Evolutionary conservation across 2,888 invertebrate genomes (phyloP), one percentile per base, ranked within the genome.

Genomic region (Troilus luridus): DNA sequence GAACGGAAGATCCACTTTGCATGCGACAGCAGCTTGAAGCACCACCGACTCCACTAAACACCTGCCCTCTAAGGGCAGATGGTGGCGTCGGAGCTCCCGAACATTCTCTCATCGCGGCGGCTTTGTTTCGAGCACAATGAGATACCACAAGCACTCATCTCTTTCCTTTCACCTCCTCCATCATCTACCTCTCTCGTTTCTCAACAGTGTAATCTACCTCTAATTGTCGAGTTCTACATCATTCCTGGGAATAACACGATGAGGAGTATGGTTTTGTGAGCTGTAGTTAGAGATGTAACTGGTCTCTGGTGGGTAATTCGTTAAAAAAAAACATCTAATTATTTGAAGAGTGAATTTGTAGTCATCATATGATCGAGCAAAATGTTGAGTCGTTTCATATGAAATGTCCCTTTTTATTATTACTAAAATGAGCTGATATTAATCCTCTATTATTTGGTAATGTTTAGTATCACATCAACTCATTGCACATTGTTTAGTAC

Each of bases 51-150:
- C 72, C 27, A 27, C 27, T 8, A 41, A 77, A 77, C 72, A 77
- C 72, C 72, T 77, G 72, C 72, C 19, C 8, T 7, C 0, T 0
- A 7, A 8, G 17, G 72, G 41, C 72, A 77, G 27, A 41, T 77
- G 72, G 72, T 77, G 14, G 19, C 72, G 17, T 77, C 72, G 27
- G 72, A 77, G 41, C 72, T 7, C 72, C 72, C 72, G 19, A 77
- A 77, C 72, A 77, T 77, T 77, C 72, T 77, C 72, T 77, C 72
- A 77, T 77, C 72, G 72, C 72, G 27, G 0, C 8, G 72, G 14
- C 72, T 77, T 77, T 77, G 72, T 77, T 77, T 77, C 72, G 17
- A 41, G 24, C 12, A 77, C 72, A 77, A 77, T 77, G 72, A 77
- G 41, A 77, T 41, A 77, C 72, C 72, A 77, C 72, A 77, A 41